Evolutionary conservation across 1,140 invertebrate genomes (phyloP), one percentile per base, ranked within the genome.

Genomic region (Drosophila baimaii): DNA sequence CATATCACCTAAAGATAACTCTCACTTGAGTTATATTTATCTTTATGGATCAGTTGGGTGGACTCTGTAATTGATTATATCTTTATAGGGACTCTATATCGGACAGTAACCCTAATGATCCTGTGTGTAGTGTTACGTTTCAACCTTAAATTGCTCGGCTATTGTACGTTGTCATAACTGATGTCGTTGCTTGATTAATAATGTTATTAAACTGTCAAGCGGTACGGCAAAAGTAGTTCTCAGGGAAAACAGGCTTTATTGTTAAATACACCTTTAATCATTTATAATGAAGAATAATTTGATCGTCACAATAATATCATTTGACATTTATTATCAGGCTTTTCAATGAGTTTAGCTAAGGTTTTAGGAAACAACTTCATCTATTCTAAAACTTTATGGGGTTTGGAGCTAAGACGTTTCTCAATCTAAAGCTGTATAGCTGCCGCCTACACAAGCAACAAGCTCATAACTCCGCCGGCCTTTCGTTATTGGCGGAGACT

Each of bases 171-270:
- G 58, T 41, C 59, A 33, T 43, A 69, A 41, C 59, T n/a, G 27
- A 39, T n/a, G 33, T 23, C 19, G 27, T 25, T 27, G 58, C 19
- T 64, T 68, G 64, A 68, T 65, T 49, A 65, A 65, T 43, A 63
- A 63, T 51, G n/a, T 49, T 65, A 64, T 65, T 65, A 65, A 64
- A 51, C 29, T 69, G 59, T 65, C 65, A 52, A 41, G 27, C 25
- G 13, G n/a, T 43, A 29, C 13, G 9, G 29, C 29, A 33, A 51
- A 64, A 33, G 65, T 49, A 12, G 35, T 65, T 69, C 61, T 69
- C 65, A 65, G 29, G 59, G 59, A 41, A 33, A 68, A 68, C 64
- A 15, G 64, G 43, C 19, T 49, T 65, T 15, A 10, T 27, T 27
- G 49, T 27, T 62, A 17, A 21, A 29, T 19, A 31, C 57, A 33